Percentiles rank a stretch among this genome's conserved stretches.
These are phyloP conservation scores for Mormyrus iriodes DNA, from an alignment of 2,113 vertebrate species.

Conservation along the genomic window DNA sequence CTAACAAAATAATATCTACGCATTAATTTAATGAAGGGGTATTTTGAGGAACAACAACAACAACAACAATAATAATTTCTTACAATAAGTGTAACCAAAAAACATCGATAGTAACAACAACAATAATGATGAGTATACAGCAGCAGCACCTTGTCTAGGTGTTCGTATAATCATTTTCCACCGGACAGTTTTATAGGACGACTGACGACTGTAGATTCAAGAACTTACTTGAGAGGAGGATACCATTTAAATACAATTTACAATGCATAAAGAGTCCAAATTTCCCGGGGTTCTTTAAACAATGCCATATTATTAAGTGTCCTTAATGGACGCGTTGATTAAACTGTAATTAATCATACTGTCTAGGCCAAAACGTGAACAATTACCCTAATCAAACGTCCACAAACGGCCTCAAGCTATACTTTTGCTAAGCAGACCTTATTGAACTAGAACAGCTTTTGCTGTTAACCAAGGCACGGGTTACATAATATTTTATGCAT, in stretches of 20 bases:
- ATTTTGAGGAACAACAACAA: not conserved
- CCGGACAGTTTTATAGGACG: not conserved
- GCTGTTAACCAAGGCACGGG: conserved; percentile 35
- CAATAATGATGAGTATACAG: not conserved
- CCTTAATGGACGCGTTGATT: conserved; percentile 75
- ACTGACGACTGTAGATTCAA: not conserved
- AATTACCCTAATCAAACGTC: conserved; percentile 76
- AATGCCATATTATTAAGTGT: conserved; percentile 54
- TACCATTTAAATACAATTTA: conserved; percentile 17
- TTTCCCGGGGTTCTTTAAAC: conserved; percentile 33
- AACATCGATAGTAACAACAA: not conserved
- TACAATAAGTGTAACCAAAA: not conserved
- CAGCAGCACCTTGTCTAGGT: not conserved
- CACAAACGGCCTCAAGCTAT: conserved; percentile 64
- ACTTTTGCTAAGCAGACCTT: conserved; percentile 40
- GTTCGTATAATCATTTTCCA: not conserved
- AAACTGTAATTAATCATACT: conserved; percentile 84
- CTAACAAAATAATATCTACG: not conserved
- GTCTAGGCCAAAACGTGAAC: conserved; percentile 71
- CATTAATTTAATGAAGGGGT: not conserved
- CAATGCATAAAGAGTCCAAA: conserved; percentile 10
- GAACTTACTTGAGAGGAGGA: not conserved
- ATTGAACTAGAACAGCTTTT: conserved; percentile 37
- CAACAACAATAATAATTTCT: not conserved
- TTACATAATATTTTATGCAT: conserved; percentile 23